Evolutionary conservation across 2,888 invertebrate species (phyloP), one percentile per base, ranked within the genome.

Genomic region (Phyllotreta striolata): DNA sequence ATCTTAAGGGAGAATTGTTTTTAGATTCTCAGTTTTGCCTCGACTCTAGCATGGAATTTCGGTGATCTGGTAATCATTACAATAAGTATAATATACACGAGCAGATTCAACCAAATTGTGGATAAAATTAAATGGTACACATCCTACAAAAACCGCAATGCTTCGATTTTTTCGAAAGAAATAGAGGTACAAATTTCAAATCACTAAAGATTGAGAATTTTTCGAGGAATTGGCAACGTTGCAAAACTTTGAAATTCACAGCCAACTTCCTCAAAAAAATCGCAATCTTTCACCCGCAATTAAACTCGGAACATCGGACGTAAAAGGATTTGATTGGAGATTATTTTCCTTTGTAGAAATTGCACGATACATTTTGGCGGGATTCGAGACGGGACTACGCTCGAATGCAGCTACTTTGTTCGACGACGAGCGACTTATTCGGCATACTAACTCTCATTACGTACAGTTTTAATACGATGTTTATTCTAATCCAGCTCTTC

Each of bases 51-150:
- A 12, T 54, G 54, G 54, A 54, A 54, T 40, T 54, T 40, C 39
- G 40, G 54, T n/a, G 54, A 54, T 39, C 5, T 54, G n/a, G 35
- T 54, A 9, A 38, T 54, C 14, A 40, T 54, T 12, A 3, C 14
- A 6, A 54, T 39, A 9, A 54, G 54, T 12, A 9, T 54, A 40
- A 39, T 54, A n/a, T 54, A 54, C 14, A 54, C 54, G 4, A 40
- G n/a, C 8, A 13, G 54, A 39, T 54, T 54, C 40, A 40, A 54
- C 12, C 54, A 54, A 54, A 54, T 54, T 12, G 40, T 14, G n/a
- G 54, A 54, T 2, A 49, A 49, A 49, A 49, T 49, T n/a, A 49
- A 49, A 49, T 49, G 34, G 34, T 49, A 49, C n/a, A 6, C 34
- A 14, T 49, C 49, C 5, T 35, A 49, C 10, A 49, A 49, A 49